Percentiles rank a stretch among this genome's conserved stretches.
Conservation (phyloP, 2,797 vertebrate genomes). For the Coracias cyanogaster region DNA sequence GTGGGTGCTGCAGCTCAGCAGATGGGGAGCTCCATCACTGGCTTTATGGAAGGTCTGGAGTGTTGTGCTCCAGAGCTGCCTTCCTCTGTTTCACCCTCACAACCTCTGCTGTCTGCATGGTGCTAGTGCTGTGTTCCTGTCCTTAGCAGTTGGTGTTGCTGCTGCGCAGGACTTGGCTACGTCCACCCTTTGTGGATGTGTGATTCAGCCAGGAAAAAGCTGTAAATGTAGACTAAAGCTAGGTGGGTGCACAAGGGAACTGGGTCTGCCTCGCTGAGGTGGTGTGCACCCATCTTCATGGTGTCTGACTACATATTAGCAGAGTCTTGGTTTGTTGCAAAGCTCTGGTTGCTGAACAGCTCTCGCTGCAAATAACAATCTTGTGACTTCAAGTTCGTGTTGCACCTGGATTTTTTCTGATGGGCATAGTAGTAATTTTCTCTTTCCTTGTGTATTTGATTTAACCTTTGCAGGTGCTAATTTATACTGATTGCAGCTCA, state of each 20-base stretch:
- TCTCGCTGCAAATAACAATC: background rate
- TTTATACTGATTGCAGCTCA: conserved; percentile 56
- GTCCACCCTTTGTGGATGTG: background rate
- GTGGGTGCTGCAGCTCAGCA: background rate
- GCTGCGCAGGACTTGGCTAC: background rate
- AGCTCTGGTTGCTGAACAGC: background rate
- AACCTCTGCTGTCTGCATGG: rapidly evolving
- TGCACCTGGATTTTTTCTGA: conserved; percentile 18
- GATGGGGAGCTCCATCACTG: background rate
- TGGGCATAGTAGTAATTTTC: background rate
- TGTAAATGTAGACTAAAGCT: background rate
- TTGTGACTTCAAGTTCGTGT: background rate
- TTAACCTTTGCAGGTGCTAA: conserved; percentile 35
- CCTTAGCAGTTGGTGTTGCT: background rate
- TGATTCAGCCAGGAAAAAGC: background rate
- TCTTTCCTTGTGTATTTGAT: background rate
- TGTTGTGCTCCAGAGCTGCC: background rate
- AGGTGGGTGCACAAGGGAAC: too few species aligned
- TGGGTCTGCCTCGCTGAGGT: background rate
- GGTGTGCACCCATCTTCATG: background rate
- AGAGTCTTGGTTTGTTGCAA: background rate
- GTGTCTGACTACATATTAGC: background rate
- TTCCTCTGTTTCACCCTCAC: background rate
- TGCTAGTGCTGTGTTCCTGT: background rate
- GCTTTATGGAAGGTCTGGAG: too few species aligned